A percentile compares a stretch with the other conserved stretches of the same genome.
phyloP scores from a whole-genome alignment of 2,888 invertebrate species.

The Erebia epiphron region DNA sequence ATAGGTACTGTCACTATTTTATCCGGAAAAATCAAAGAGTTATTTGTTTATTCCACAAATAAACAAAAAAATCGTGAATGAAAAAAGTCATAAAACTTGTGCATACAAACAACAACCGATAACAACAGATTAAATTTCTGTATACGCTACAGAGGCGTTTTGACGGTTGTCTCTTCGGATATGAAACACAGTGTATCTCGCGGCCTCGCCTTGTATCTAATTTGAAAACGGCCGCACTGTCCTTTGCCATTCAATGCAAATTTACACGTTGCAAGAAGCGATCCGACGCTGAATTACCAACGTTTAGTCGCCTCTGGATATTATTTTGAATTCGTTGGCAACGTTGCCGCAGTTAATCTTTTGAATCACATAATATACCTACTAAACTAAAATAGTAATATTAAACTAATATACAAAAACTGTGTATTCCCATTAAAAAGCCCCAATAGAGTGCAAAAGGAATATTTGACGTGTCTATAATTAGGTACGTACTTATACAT shows the following conservation, averaged over 20 bases:
- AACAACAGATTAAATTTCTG: conserved; percentile 7
- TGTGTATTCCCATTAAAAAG: too few species aligned
- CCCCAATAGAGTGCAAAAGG: too few species aligned
- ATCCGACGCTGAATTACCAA: conserved; percentile 76
- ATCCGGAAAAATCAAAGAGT: too few species aligned
- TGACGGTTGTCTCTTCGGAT: conserved; percentile 25
- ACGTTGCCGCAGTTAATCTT: conserved; percentile 39
- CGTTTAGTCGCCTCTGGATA: conserved; percentile 81
- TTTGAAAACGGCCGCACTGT: conserved; percentile 64
- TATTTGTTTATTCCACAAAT: too few species aligned
- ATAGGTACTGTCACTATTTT: too few species aligned
- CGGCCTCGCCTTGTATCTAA: conserved; percentile 55
- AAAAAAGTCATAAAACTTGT: too few species aligned
- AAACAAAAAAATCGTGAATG: too few species aligned
- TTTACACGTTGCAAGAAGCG: conserved; percentile 77
- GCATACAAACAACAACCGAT: conserved; percentile 1
- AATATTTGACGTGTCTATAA: too few species aligned
- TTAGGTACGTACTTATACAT: too few species aligned
- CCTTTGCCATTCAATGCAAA: conserved; percentile 81
- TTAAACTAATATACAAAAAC: not conserved
- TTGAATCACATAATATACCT: conserved; percentile 10
- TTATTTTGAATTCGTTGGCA: conserved; percentile 60
- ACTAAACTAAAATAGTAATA: too few species aligned
- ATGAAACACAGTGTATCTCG: conserved; percentile 48
- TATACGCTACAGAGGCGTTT: not conserved